Evolutionary conservation across 2,888 invertebrate species (phyloP).

Genomic region (Drosophila cognata): DNA sequence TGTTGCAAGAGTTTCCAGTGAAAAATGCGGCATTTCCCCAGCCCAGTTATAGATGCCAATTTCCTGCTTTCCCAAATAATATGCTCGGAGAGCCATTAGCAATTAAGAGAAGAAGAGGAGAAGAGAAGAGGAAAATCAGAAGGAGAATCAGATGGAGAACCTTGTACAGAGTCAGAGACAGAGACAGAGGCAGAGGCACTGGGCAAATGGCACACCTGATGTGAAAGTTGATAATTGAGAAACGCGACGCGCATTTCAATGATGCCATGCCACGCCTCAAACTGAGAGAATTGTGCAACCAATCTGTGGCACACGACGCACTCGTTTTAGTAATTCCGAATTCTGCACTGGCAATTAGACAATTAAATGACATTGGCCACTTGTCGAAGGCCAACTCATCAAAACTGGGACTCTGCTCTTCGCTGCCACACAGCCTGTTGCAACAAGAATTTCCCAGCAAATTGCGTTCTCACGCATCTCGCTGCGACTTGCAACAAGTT

Average conservation of each 20-base stretch:
- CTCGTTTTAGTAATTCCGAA: slow-evolving; percentile 17
- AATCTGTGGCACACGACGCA: slow-evolving; percentile 64
- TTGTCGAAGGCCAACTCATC: slow-evolving; percentile 53
- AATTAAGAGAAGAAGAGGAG: slow-evolving; percentile 9
- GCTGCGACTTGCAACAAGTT: slow-evolving; percentile 49
- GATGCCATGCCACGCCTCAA: slow-evolving; percentile 50
- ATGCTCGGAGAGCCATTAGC: slow-evolving; percentile 15
- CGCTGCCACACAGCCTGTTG: background rate
- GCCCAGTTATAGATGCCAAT: background rate
- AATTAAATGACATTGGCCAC: slow-evolving; percentile 68
- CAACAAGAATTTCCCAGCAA: slow-evolving; percentile 17
- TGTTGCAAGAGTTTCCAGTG: background rate
- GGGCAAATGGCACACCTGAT: slow-evolving; percentile 42
- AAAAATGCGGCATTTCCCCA: background rate
- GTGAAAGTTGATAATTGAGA: slow-evolving; percentile 5
- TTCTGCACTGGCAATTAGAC: slow-evolving; percentile 67
- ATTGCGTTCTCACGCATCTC: slow-evolving; percentile 60
- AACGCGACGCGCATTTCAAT: slow-evolving; percentile 40
- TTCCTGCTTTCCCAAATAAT: slow-evolving; percentile 1
- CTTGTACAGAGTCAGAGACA: background rate
- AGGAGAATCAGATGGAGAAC: background rate
- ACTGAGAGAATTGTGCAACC: slow-evolving; percentile 16
- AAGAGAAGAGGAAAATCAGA: too few species aligned
- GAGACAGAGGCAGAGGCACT: background rate
- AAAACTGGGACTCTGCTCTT: background rate